A percentile compares a stretch with the other conserved stretches of the same genome.
These are phyloP conservation scores for Urocitellus parryii DNA, from an alignment of 2,113 vertebrate genomes.

Conservation along the genomic window DNA sequence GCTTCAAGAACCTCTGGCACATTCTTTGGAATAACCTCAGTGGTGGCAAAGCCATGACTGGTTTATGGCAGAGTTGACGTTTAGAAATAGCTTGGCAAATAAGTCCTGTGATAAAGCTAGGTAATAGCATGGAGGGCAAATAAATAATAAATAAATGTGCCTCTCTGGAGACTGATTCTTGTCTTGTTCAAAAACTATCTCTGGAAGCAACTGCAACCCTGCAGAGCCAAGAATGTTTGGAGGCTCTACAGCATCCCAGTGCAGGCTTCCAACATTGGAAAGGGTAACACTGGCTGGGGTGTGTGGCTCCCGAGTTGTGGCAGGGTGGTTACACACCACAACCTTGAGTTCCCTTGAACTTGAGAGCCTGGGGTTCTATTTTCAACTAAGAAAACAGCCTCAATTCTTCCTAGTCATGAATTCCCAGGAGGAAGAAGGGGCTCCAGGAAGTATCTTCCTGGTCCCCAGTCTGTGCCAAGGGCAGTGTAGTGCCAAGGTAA, in stretches of 20 bases:
- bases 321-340: not conserved
- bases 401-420: not conserved
- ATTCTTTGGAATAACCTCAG: constrained; percentile 37
- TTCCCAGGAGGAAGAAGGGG: not conserved
- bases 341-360: not conserved
- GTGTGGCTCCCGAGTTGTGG: not conserved
- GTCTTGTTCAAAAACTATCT: constrained; percentile 9
- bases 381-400: not conserved
- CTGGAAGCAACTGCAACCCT: not conserved
- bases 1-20: not conserved
- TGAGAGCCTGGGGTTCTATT: constrained; percentile 23
- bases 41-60: not conserved
- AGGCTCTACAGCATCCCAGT: not conserved
- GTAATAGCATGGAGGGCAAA: not conserved
- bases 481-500: not conserved
- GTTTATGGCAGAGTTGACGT: not conserved
- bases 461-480: not conserved
- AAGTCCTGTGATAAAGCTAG: not conserved
- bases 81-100: constrained; percentile 29
- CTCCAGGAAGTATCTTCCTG: not conserved
- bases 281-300: not conserved
- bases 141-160: not conserved
- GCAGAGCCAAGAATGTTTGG: constrained; percentile 19
- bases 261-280: not conserved
- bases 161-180: constrained; percentile 28